phyloP scores from a whole-genome alignment of 2,113 vertebrate genomes.

The Hypanus sabinus region DNA sequence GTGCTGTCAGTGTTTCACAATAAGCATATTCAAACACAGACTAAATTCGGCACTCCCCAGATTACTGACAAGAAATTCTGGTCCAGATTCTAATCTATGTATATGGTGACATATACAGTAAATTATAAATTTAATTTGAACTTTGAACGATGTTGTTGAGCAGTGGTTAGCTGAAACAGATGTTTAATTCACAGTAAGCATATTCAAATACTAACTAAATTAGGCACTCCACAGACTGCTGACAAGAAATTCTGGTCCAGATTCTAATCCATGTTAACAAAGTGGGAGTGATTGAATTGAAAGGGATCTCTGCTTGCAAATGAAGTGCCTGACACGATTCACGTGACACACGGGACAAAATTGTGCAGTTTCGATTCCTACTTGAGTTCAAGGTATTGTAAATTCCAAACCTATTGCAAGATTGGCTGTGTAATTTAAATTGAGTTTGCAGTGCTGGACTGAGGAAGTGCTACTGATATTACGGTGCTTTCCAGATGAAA shows the following conservation, averaged over 20 bases:
- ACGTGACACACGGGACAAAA: not conserved
- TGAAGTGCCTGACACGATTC: not conserved
- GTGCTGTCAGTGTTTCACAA: too few relatives aligned
- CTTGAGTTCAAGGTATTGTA: not conserved
- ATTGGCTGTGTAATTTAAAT: not conserved
- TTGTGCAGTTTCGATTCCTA: not conserved
- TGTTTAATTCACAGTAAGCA: conserved; percentile 13
- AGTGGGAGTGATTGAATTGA: not conserved
- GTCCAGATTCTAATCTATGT: conserved; percentile 12
- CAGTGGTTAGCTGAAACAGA: not conserved
- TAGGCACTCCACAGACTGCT: not conserved
- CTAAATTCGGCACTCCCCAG: not conserved
- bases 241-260: not conserved
- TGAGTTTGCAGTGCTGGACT: not conserved
- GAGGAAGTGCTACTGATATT: not conserved
- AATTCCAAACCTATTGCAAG: not conserved
- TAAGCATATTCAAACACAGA: not conserved
- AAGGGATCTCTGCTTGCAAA: not conserved
- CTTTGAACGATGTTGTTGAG: not conserved
- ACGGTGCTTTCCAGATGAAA: not conserved
- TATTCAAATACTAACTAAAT: not conserved
- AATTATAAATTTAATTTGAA: too few relatives aligned
- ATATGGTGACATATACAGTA: too few relatives aligned
- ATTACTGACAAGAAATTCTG: not conserved
- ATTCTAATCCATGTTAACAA: conserved; percentile 19